Base-by-base conservation (phyloP, 2,113 vertebrate species). In the Sebastes schlegelii region DNA sequence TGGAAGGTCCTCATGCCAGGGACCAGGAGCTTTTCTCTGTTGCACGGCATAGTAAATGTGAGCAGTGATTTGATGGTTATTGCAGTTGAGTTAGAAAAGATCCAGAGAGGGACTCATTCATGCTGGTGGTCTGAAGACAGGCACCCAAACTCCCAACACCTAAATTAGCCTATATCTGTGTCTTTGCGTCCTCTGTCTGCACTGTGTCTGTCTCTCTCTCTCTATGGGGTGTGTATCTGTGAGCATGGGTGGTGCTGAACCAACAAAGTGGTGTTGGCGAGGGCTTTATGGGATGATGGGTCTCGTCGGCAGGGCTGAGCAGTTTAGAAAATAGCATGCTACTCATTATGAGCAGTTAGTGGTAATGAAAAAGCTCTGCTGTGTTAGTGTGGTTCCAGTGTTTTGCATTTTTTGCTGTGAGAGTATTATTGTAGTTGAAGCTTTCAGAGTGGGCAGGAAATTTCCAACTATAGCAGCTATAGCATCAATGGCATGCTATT, bases 271-370 rank as follows among this genome's bases (percentile, higher is more conserved):
- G 80, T 45, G 58, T 82, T 88, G 88, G 87, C 72, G 77, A 87
- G 60, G 65, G 34, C 42, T 89, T 87, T 89, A 86, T 86, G 58
- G 45, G 74, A 89, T 85, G 78, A 74, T 83, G 72, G 88, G 76
- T 91, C 82, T 90, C 58, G 74, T 11, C 66, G 74, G 81, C 65
- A 90, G 74, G 89, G 64, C 80, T 77, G 65, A 86, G 82, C 80
- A 81, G 23, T 89, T 88, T 71, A 61, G 60, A 74, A 87, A 90
- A 88, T 81, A 77, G 80, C 66, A 66, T 17, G 82, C 71, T 86
- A 83, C 75, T 91, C 85, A 92, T 91, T 90, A 80, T 65, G 48
- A 80, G 80, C 71, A 92, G 63, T 90, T 87, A 80, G 80, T 79
- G 89, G 86, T 86, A 66, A 80, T 90, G 74, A 85, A 82, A 91